Percentiles rank a stretch among this genome's conserved stretches.
These are phyloP conservation scores for Cremastinae sp. DNA, from an alignment of 2,888 invertebrate genomes.

Conservation along the genomic window DNA sequence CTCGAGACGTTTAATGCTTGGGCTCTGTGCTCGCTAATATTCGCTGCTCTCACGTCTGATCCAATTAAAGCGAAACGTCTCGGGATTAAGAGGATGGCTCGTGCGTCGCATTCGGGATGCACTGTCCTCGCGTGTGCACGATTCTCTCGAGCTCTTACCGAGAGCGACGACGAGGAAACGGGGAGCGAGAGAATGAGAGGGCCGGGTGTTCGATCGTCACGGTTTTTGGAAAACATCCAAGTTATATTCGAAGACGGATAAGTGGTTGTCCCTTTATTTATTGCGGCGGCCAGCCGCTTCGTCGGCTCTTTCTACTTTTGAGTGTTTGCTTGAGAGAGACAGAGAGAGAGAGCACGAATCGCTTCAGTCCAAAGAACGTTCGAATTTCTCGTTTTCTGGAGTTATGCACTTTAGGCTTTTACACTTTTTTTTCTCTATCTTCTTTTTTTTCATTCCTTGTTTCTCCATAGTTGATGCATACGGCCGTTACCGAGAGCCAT, in stretches of 20 bases:
- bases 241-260: constrained; percentile 62
- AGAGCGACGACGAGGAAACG: not conserved
- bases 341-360: constrained; percentile 46
- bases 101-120: constrained; percentile 27
- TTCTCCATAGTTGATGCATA: constrained; percentile 6
- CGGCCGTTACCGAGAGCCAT: constrained; percentile 26
- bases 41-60: constrained; percentile 28
- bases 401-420: constrained; percentile 44
- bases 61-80: constrained; percentile 42
- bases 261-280: constrained; percentile 64
- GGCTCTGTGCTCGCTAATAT: constrained; percentile 45
- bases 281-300: constrained; percentile 56
- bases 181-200: constrained; percentile 19
- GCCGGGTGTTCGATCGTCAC: constrained; percentile 62
- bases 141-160: constrained; percentile 19
- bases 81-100: constrained; percentile 50
- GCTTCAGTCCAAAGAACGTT: constrained; percentile 22
- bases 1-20: not conserved
- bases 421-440: constrained; percentile 29
- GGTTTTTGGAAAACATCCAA: constrained; percentile 62
- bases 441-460: constrained; percentile 16
- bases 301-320: constrained; percentile 42
- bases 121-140: constrained; percentile 10
- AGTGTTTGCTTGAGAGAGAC: constrained; percentile 9
- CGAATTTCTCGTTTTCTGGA: constrained; percentile 46